phyloP scores from a whole-genome alignment of 37 sponge, comb jelly and placozoan genomes.

The Beroe forskalii region DNA sequence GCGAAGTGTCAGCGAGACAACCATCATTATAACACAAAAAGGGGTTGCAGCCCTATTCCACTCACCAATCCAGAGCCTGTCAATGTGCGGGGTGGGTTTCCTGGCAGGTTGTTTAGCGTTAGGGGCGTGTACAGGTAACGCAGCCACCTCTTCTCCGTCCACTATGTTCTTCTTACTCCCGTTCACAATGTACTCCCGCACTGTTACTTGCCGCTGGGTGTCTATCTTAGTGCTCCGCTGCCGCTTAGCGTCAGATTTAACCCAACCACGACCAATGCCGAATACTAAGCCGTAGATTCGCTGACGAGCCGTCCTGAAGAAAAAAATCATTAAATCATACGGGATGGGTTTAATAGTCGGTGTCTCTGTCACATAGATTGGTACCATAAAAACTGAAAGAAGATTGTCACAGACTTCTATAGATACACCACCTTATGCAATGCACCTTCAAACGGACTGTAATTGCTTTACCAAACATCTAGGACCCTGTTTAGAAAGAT shows the following conservation, averaged over 20 bases:
- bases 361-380: too few relatives aligned
- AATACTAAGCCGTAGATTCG: conserved; percentile 23
- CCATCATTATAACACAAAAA: background rate
- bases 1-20: background rate
- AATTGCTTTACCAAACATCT: too few relatives aligned
- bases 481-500: too few relatives aligned
- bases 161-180: background rate
- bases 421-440: too few relatives aligned
- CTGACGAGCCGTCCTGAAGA: conserved; percentile 27
- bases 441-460: too few relatives aligned
- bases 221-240: conserved; percentile 30
- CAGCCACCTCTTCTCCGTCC: conserved; percentile 5
- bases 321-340: too few relatives aligned
- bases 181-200: conserved; percentile 13
- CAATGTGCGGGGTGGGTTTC: conserved; percentile 37
- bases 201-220: background rate
- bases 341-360: too few relatives aligned
- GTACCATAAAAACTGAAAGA: too few relatives aligned
- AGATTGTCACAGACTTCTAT: too few relatives aligned
- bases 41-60: background rate
- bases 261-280: conserved; percentile 5
- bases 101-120: conserved; percentile 19
- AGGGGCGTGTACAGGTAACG: conserved; percentile 14
- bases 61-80: conserved; percentile 32
- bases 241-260: background rate